Evolutionary conservation across 2,888 invertebrate genomes (phyloP).

Genomic region (Melipona bicolor): DNA sequence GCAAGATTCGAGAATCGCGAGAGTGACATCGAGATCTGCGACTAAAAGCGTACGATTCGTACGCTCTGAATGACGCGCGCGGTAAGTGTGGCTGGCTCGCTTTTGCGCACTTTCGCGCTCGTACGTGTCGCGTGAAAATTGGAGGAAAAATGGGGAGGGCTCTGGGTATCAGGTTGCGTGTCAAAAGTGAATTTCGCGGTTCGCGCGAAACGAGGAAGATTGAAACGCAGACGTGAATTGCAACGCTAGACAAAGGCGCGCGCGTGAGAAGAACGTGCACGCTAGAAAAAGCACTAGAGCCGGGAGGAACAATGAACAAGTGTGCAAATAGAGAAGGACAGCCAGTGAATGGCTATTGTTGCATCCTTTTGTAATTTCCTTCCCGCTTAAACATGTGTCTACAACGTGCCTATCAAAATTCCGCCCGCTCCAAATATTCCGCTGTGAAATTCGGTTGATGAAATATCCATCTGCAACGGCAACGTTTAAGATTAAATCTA

Average conservation of each 20-base stretch:
- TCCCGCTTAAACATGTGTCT: neutral
- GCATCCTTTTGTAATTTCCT: neutral
- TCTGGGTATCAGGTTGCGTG: neutral
- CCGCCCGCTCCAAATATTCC: too few species aligned
- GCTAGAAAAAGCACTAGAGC: conserved; percentile 1
- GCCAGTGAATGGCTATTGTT: neutral
- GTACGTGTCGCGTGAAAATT: neutral
- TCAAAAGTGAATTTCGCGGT: conserved; percentile 14
- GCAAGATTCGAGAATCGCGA: too few species aligned
- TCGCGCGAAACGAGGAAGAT: neutral
- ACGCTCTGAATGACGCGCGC: neutral
- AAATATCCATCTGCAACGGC: too few species aligned
- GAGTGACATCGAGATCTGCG: neutral
- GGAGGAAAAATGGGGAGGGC: neutral
- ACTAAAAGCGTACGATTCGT: neutral
- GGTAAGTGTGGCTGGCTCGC: neutral
- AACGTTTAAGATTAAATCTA: too few species aligned
- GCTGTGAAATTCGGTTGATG: neutral
- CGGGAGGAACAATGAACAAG: neutral
- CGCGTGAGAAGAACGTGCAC: neutral
- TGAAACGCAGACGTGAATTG: neutral
- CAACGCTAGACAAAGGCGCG: neutral
- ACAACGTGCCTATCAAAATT: neutral
- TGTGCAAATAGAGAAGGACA: conserved; percentile 12
- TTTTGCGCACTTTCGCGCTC: neutral